Percentiles rank a stretch among this genome's conserved stretches.
Evolutionary conservation across 2,888 invertebrate species (phyloP).

Genomic region (Lordiphosa andalusiaca): DNA sequence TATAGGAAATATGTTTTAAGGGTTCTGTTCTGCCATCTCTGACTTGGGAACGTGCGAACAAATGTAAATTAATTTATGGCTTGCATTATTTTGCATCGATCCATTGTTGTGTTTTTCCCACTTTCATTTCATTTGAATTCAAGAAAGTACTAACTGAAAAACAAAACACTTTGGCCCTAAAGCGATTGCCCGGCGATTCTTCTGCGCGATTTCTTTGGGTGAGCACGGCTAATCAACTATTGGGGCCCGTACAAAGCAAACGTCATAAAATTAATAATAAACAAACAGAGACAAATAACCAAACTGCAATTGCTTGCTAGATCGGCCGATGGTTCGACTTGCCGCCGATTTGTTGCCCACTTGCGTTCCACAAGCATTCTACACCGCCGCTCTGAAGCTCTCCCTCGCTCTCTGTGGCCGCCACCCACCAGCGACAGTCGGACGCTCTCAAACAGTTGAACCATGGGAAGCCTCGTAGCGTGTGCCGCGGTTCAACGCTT

Average conservation of each 20-base stretch:
- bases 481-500: slow-evolving; percentile 25
- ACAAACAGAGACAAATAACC: slow-evolving; percentile 39
- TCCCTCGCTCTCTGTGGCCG: slow-evolving; percentile 8
- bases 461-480: slow-evolving; percentile 39
- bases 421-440: slow-evolving; percentile 1
- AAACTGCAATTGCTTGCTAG: slow-evolving; percentile 24
- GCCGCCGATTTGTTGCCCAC: not conserved
- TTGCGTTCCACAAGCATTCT: slow-evolving; percentile 26
- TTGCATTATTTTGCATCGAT: too few species aligned
- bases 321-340: slow-evolving; percentile 30
- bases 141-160: too few species aligned
- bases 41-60: too few species aligned
- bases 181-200: not conserved
- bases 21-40: too few species aligned
- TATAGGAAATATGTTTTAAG: too few species aligned
- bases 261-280: slow-evolving; percentile 47
- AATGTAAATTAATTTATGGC: too few species aligned
- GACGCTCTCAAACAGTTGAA: slow-evolving; percentile 8
- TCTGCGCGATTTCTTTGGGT: slow-evolving; percentile 19
- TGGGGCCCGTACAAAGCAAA: slow-evolving; percentile 31
- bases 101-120: too few species aligned
- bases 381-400: not conserved
- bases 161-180: too few species aligned
- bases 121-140: too few species aligned
- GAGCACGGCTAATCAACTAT: slow-evolving; percentile 38